Evolutionary conservation across 1,140 invertebrate species (phyloP).

Genomic region (Paraescarpia echinospica): DNA sequence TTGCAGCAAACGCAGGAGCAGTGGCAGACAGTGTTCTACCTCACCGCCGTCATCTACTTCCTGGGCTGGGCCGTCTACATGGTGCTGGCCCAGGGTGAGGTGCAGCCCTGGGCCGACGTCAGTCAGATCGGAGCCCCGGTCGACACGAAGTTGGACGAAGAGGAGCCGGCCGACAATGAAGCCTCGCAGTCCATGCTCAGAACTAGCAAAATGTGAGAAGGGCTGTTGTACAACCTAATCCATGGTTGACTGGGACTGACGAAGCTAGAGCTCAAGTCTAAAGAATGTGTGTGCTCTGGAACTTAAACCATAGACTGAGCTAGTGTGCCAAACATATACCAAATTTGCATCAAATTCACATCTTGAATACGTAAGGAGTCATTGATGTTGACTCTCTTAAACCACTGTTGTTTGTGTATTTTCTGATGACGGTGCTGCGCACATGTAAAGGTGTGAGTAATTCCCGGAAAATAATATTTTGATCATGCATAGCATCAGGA

Average conservation of each 20-base stretch:
- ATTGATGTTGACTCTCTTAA: no score
- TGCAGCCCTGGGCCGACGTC: constrained; percentile 41
- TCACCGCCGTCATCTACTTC: constrained; percentile 50
- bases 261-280: no score
- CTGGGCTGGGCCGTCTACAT: constrained; percentile 50
- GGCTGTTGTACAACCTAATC: neutral
- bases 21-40: constrained; percentile 56
- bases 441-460: no score
- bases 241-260: neutral
- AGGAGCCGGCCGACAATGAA: neutral
- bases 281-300: no score
- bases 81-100: constrained; percentile 49
- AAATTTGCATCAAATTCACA: no score
- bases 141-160: neutral
- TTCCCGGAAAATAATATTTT: no score
- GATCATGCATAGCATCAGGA: no score
- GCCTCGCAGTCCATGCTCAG: neutral
- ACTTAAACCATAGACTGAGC: no score
- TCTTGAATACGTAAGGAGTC: no score
- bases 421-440: no score
- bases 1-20: constrained; percentile 50
- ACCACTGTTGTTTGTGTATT: no score
- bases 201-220: neutral
- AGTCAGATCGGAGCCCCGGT: neutral
- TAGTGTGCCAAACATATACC: no score